These are phyloP conservation scores for Pandemis cinnamomeana DNA, from an alignment of 2,888 invertebrate genomes.

Conservation along the genomic window DNA sequence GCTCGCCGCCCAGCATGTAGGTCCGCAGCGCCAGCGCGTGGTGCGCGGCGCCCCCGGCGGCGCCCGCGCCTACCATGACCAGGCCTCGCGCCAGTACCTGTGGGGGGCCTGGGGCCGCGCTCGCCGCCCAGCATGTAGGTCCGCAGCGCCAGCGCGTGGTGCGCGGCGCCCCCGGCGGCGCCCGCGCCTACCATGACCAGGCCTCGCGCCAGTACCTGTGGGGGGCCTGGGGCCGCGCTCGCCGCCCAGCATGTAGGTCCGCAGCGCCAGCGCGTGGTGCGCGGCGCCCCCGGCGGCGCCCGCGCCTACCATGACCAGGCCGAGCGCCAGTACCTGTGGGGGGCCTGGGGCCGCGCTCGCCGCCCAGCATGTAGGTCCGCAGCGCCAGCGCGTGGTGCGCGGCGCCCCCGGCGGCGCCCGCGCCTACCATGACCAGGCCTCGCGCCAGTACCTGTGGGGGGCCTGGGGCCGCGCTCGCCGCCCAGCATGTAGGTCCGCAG, in stretches of 20 bases:
- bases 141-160: too few species aligned
- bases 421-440: too few species aligned
- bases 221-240: slow-evolving; percentile 75
- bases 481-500: slow-evolving; percentile 97
- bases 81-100: slow-evolving; percentile 91
- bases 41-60: slow-evolving; percentile 88
- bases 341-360: too few species aligned
- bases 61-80: slow-evolving; percentile 90
- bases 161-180: too few species aligned
- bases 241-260: slow-evolving; percentile 98
- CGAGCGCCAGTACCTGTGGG: slow-evolving; percentile 87
- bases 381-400: too few species aligned
- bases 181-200: too few species aligned
- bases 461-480: slow-evolving; percentile 86
- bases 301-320: slow-evolving; percentile 92
- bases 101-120: too few species aligned
- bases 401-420: too few species aligned
- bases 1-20: slow-evolving; percentile 97
- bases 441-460: slow-evolving; percentile 47
- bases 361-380: too few species aligned
- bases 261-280: slow-evolving; percentile 89
- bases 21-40: slow-evolving; percentile 93
- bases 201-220: slow-evolving; percentile 45
- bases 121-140: too few species aligned
- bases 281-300: slow-evolving; percentile 89